These are phyloP conservation scores for Acrobasis repandana DNA, from an alignment of 2,888 invertebrate species.

Conservation along the genomic window DNA sequence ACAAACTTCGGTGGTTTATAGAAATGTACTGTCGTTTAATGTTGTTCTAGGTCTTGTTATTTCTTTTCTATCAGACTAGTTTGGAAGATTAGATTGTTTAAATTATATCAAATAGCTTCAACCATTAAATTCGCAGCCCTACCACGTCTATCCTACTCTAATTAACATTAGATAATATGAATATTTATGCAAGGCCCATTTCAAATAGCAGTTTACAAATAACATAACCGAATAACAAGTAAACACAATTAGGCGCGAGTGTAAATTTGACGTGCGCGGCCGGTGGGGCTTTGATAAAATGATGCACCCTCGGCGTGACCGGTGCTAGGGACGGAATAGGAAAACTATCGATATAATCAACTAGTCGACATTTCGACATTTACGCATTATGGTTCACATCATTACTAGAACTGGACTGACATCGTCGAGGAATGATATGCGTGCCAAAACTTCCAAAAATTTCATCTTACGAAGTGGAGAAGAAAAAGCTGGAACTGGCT, in stretches of 20 bases:
- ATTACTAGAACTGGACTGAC: too few relatives aligned
- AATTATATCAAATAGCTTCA: background rate
- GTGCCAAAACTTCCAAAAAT: too few relatives aligned
- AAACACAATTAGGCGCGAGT: slow-evolving; percentile 74
- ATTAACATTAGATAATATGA: slow-evolving; percentile 4
- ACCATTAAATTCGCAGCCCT: background rate
- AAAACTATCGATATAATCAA: slow-evolving; percentile 14
- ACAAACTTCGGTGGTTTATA: too few relatives aligned
- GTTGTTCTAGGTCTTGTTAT: too few relatives aligned
- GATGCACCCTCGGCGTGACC: slow-evolving; percentile 66
- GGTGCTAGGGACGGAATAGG: slow-evolving; percentile 40
- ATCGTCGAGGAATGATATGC: too few relatives aligned
- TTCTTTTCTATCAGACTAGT: too few relatives aligned
- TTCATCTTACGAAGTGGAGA: too few relatives aligned
- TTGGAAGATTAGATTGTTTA: too few relatives aligned
- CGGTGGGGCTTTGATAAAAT: slow-evolving; percentile 48
- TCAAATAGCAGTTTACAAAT: slow-evolving; percentile 51
- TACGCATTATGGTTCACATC: too few relatives aligned
- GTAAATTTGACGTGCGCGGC: slow-evolving; percentile 62
- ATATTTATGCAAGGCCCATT: slow-evolving; percentile 7
- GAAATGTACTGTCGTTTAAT: too few relatives aligned
- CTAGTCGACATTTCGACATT: too few relatives aligned
- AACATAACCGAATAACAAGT: slow-evolving; percentile 62
- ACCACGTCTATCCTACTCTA: background rate
- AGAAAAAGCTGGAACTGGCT: too few relatives aligned